Percentiles rank a stretch among this genome's conserved stretches.
These are phyloP conservation scores for Lampris incognitus DNA, from an alignment of 2,113 vertebrate genomes.

Conservation along the genomic window DNA sequence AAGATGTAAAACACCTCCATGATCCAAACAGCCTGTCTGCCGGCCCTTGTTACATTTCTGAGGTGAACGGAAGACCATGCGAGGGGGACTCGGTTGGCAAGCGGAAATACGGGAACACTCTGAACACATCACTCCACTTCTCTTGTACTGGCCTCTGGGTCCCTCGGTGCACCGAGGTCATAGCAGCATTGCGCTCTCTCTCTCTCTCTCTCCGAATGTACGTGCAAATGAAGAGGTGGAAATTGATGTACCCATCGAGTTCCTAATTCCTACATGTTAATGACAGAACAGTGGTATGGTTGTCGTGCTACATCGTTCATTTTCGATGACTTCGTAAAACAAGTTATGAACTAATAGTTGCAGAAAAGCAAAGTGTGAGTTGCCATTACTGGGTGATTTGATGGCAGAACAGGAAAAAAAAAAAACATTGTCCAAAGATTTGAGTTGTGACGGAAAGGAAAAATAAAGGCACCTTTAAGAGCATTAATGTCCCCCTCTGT, in stretches of 20 bases:
- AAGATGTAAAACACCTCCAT: too few species aligned
- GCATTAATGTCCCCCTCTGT: slow-evolving; percentile 76
- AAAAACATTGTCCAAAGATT: slow-evolving; percentile 73
- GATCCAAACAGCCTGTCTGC: slow-evolving; percentile 84
- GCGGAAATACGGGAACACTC: slow-evolving; percentile 49
- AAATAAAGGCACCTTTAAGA: slow-evolving; percentile 87
- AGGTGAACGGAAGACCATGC: slow-evolving; percentile 73
- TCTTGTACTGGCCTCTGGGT: slow-evolving; percentile 85
- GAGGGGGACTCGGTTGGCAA: slow-evolving; percentile 80
- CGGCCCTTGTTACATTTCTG: slow-evolving; percentile 75
- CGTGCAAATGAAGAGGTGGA: slow-evolving; percentile 65
- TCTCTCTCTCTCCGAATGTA: slow-evolving; percentile 30
- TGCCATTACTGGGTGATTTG: slow-evolving; percentile 44
- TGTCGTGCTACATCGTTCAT: slow-evolving; percentile 52
- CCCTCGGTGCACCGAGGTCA: slow-evolving; percentile 60
- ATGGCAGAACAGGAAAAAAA: too few species aligned
- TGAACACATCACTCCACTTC: slow-evolving; percentile 49
- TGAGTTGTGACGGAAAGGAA: slow-evolving; percentile 68
- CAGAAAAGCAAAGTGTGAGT: background rate
- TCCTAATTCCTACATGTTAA: slow-evolving; percentile 34
- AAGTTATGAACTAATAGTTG: background rate
- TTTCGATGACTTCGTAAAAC: background rate
- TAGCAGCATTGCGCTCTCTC: slow-evolving; percentile 66
- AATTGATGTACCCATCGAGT: slow-evolving; percentile 35
- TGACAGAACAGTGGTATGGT: slow-evolving; percentile 29